Evolutionary conservation across 2,797 vertebrate genomes (phyloP).

Genomic region (Tadarida brasiliensis): DNA sequence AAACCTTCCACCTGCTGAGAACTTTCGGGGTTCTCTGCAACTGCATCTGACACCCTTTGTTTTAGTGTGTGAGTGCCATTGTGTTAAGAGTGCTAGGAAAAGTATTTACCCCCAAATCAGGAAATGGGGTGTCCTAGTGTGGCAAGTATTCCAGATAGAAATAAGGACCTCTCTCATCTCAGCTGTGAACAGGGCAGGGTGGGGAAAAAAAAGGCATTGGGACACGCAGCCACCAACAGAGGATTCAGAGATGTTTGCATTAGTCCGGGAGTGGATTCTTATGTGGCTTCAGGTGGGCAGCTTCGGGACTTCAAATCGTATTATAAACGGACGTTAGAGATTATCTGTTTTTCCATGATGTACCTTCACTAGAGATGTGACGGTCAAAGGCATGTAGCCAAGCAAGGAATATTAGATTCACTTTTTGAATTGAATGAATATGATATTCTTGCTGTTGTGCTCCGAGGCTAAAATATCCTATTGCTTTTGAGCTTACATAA

Average conservation of each 20-base stretch:
- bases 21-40: background rate
- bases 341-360: background rate
- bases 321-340: background rate
- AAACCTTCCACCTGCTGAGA: background rate
- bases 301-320: background rate
- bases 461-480: constrained; percentile 70
- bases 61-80: background rate
- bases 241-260: background rate
- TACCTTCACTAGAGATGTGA: background rate
- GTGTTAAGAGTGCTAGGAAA: background rate
- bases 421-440: constrained; percentile 53
- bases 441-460: constrained; percentile 67
- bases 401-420: constrained; percentile 8
- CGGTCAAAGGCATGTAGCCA: background rate
- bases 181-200: background rate
- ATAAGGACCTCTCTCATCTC: background rate
- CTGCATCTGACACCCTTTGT: background rate
- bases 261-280: background rate
- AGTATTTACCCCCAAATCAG: background rate
- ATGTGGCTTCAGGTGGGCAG: background rate
- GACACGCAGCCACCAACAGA: background rate
- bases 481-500: constrained; percentile 77
- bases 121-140: background rate
- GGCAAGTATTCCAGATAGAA: background rate
- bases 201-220: background rate